Evolutionary conservation across 2,797 vertebrate genomes (phyloP).

Genomic region (Coccyzus lansbergi): DNA sequence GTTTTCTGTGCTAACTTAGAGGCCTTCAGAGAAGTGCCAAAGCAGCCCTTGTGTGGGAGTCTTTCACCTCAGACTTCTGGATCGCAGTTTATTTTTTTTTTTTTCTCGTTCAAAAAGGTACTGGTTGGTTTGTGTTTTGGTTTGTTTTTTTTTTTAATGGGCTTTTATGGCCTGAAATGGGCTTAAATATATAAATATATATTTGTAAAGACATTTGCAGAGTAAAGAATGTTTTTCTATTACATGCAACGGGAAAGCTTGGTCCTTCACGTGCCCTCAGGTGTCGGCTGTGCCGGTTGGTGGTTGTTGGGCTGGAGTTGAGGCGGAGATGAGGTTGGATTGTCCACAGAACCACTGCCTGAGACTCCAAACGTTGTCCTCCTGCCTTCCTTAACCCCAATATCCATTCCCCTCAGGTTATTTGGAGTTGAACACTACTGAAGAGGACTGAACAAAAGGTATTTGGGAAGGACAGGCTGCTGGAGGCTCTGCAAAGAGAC

Average conservation of each 20-base stretch:
- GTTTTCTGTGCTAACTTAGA: constrained; percentile 58
- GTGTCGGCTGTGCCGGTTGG: neutral
- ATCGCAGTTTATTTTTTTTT: too few relatives aligned
- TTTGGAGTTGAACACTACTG: too few relatives aligned
- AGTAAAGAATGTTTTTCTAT: constrained; percentile 80
- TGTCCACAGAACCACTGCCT: too few relatives aligned
- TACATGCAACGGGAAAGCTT: constrained; percentile 57
- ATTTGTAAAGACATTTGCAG: constrained; percentile 79
- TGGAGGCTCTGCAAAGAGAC: too few relatives aligned
- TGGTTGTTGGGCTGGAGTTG: neutral
- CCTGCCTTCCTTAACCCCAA: too few relatives aligned
- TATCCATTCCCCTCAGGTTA: too few relatives aligned
- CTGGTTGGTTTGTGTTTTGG: too few relatives aligned
- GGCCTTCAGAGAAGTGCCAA: constrained; percentile 70
- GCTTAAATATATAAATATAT: constrained; percentile 78
- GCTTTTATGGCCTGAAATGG: constrained; percentile 69
- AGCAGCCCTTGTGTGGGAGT: constrained; percentile 44
- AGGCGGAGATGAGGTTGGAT: too few relatives aligned
- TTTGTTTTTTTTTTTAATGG: constrained; percentile 69
- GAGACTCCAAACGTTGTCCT: too few relatives aligned
- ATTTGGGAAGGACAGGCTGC: too few relatives aligned
- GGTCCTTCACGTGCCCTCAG: constrained; percentile 7
- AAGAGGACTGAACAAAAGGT: too few relatives aligned
- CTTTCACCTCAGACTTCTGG: constrained; percentile 58
- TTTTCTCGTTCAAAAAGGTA: constrained; percentile 70